A percentile compares a stretch with the other conserved stretches of the same genome.
phyloP scores from a whole-genome alignment of 2,888 invertebrate genomes.

The Lochmaea crataegi region DNA sequence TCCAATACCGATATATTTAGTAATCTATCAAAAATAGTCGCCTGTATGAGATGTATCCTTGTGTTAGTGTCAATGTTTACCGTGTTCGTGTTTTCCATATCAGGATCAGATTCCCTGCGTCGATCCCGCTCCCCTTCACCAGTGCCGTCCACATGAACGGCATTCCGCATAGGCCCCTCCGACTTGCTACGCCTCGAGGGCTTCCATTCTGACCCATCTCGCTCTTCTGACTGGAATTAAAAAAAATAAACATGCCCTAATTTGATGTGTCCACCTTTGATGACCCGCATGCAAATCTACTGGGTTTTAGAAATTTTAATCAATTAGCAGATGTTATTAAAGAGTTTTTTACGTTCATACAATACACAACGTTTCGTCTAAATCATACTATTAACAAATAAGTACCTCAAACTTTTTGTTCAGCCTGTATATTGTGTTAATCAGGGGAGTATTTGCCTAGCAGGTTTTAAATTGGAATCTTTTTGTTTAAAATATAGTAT shows the following conservation, averaged over 20 bases:
- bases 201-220: slow-evolving; percentile 69
- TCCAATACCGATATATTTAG: not conserved
- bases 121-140: slow-evolving; percentile 59
- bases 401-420: too few relatives aligned
- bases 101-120: slow-evolving; percentile 64
- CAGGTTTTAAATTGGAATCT: too few relatives aligned
- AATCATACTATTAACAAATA: not conserved
- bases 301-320: slow-evolving; percentile 8
- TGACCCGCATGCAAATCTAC: slow-evolving; percentile 35
- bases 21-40: slow-evolving; percentile 32
- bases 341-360: not conserved
- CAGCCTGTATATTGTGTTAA: too few relatives aligned
- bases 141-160: slow-evolving; percentile 53
- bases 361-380: slow-evolving; percentile 1
- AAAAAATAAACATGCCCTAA: slow-evolving; percentile 57
- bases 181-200: slow-evolving; percentile 83
- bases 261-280: slow-evolving; percentile 29
- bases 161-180: slow-evolving; percentile 73
- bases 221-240: slow-evolving; percentile 76
- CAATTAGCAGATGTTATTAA: not conserved
- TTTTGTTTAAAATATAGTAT: too few relatives aligned
- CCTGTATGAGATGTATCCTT: slow-evolving; percentile 38
- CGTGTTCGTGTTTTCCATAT: slow-evolving; percentile 62
- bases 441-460: too few relatives aligned
- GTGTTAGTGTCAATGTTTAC: slow-evolving; percentile 53